These are phyloP conservation scores for Parnassius mnemosyne DNA, from an alignment of 2,888 invertebrate species.

Conservation along the genomic window DNA sequence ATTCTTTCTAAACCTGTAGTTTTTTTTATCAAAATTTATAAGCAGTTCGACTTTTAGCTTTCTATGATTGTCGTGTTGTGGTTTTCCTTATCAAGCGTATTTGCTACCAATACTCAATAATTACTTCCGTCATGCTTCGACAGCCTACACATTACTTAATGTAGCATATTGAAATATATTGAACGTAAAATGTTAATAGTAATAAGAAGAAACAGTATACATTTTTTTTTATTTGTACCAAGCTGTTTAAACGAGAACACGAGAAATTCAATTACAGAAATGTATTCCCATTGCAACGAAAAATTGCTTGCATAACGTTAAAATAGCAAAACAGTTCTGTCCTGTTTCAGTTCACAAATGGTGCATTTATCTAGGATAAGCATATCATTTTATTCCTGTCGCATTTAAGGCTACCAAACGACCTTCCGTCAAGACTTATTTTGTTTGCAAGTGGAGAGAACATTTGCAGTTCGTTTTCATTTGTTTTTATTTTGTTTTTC, in stretches of 20 bases:
- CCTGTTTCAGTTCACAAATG: slow-evolving; percentile 12
- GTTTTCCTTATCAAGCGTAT: neutral
- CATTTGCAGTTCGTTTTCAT: slow-evolving; percentile 1
- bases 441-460: slow-evolving; percentile 5
- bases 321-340: slow-evolving; percentile 8
- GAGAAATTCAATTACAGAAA: neutral
- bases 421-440: slow-evolving; percentile 12
- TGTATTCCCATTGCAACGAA: neutral
- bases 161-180: no score
- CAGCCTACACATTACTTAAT: no score
- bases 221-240: neutral
- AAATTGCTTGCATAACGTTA: slow-evolving; percentile 12
- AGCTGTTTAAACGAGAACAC: neutral
- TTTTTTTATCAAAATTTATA: no score
- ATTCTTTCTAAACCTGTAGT: no score
- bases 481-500: slow-evolving; percentile 6
- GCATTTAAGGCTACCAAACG: slow-evolving; percentile 19
- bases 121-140: neutral
- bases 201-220: neutral
- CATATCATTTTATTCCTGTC: slow-evolving; percentile 16
- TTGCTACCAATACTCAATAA: neutral
- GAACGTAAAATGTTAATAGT: neutral
- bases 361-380: slow-evolving; percentile 18
- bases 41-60: neutral
- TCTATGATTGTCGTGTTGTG: neutral